Evolutionary conservation across 92 coral and sea anemone genomes (phyloP), one percentile per base, ranked within the genome.

Genomic region (Bergia sp.): DNA sequence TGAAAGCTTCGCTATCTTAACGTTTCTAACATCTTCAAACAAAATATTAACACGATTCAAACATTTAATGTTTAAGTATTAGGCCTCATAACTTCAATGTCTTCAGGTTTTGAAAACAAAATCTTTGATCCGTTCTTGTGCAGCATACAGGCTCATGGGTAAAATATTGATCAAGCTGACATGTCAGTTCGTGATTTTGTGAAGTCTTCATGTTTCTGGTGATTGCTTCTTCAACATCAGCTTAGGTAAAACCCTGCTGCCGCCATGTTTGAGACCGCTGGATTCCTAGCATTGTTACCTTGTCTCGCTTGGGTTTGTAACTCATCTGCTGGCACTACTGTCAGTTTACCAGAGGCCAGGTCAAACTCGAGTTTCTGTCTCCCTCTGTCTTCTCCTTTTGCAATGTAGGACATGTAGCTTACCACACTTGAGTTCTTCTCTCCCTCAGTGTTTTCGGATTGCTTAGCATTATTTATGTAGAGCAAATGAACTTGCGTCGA

Each of bases 321-420:
- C 38, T 20, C 49, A 0, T 66, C 38, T 9, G 73, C 41, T 55
- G 40, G 20, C 50, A n/a, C 20, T 3, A 81, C 73, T 37, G 11
- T 36, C 44, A 82, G 53, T 82, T 82, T 82, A 40, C 86, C 86
- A 9, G 86, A 40, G 6, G 55, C 86, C 75, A 82, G 37, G 36
- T 82, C 86, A 64, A 82, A 82, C 37, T 64, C 86, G 37, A 82
- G 73, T 64, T 18, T 64, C 38, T 64, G 53, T 7, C 58, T 82
- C 3, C 74, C 55, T 38, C 13, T 57, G 66, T 58, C 86, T 39
- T 82, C 38, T 82, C 86, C 86, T 16, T 23, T 64, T 61, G 86
- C 74, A 64, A 40, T 40, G 74, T 64, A 82, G 1, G 86, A 39
- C 38, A 82, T 41, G 5, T 58, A 61, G 37, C 86, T 61, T 7